Base-by-base conservation (phyloP, 2,113 vertebrate species). In the Cyprinodon brontotheroides region DNA sequence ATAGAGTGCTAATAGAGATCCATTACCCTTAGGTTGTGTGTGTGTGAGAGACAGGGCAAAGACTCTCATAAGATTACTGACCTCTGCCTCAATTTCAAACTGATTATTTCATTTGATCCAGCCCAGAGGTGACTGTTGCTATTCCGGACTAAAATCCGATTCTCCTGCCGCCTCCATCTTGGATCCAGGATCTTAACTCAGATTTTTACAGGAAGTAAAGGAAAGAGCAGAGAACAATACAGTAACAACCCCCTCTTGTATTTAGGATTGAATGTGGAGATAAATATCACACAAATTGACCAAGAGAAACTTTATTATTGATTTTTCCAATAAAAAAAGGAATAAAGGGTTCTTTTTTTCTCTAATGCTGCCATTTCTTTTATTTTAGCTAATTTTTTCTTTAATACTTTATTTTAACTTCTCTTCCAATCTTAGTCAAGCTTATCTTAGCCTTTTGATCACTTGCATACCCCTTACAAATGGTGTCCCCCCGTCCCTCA, bases 201-300 rank as follows among this genome's bases (percentile, higher is more conserved):
- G 82, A 74, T 79, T 68, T 68, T 72, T 77, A 75, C 91, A 93
- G 95, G 94, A 94, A 93, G 93, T 91, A 93, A 93, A 93, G 93
- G 93, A 61, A 47, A 94, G 93, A 92, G 93, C 1, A 57, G 57
- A 68, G 92, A 92, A 93, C 78, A 89, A 86, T 80, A 66, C 95
- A 96, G 96, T 96, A 96, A 92, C 89, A 92, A 89, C 89, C 80
- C 86, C 82, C 41, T 93, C 94, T 93, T 94, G 96, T 96, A 97
- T 95, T 93, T 93, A 96, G 97, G 96, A 97, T 96, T 96, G 96
- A 98, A 98, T 96, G 97, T 98, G 96, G 95, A 96, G 95, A 95
- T 95, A 96, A 95, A 97, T 96, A 96, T 96, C 96, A 97, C 97
- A 97, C 97, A 97, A 99, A 98, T 97, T 96, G 98, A 96, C 95